Evolutionary conservation across 2,797 vertebrate genomes (phyloP), one percentile per base, ranked within the genome.

Genomic region (Falco berigora): DNA sequence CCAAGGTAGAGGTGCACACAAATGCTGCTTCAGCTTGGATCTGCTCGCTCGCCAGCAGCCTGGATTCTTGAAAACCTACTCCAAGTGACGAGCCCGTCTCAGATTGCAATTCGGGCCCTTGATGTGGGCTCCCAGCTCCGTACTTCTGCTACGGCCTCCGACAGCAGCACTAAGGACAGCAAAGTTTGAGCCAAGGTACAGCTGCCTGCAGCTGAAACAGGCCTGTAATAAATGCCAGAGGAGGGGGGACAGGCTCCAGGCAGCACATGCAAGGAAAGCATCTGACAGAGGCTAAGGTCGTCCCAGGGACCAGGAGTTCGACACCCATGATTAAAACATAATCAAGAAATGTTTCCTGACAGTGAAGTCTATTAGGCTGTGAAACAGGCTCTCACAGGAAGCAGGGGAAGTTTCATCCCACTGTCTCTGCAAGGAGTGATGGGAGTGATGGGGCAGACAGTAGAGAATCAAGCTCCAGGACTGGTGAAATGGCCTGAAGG

Each of bases 271-370:
- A 56, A 73, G 49, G 64, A 67, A 91, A 12, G 28, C 44, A 19
- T 38, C 6, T 88, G 78, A 94, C 73, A 53, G n/a, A 85, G 67
- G 46, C 56, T 77, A 73, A 86, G 72, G 77, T 89, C 68, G 88
- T 75, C 47, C 44, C 32, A 67, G 56, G 58, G 93, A 93, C 82
- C 53, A 68, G 59, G 64, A 80, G 38, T 75, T 42, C 90, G 88
- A 92, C 52, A 87, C 52, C 67, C 42, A 34, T 19, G 46, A 88
- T 93, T 86, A 96, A 95, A 88, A 82, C 32, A 67, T 68, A 73
- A 78, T 58, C 68, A 80, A 87, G 79, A 95, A 94, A 96, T 21
- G 46, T 36, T 86, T 95, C 87, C 84, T 88, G 92, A 79, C 91
- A 94, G 71, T 61, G 62, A 94, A 91, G 84, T 89, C 93, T 88